Evolutionary conservation across 2,888 invertebrate genomes (phyloP).

Genomic region (Bedellia somnulentella): DNA sequence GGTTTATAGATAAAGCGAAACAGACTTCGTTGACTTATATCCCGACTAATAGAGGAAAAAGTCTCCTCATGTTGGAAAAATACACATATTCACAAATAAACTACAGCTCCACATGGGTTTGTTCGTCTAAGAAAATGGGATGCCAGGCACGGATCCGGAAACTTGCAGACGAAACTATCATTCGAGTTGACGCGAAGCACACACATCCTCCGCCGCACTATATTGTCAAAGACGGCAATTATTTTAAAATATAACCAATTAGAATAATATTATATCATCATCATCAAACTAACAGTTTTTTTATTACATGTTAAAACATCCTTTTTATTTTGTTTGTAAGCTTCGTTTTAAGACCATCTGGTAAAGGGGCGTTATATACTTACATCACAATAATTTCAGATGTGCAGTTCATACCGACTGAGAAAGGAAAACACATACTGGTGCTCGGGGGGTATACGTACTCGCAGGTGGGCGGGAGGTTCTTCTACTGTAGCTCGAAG

Average conservation of each 20-base stretch:
- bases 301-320: no score
- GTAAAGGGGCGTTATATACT: conserved; percentile 1
- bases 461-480: conserved; percentile 51
- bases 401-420: conserved; percentile 54
- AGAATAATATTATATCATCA: no score
- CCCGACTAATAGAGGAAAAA: conserved; percentile 20
- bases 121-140: conserved; percentile 20
- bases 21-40: no score
- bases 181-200: conserved; percentile 13
- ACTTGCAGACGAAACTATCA: conserved; percentile 9
- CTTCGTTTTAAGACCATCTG: conserved; percentile 2
- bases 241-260: conserved; percentile 12
- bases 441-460: conserved; percentile 49
- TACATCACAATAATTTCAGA: no score
- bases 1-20: conserved; percentile 10
- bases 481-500: conserved; percentile 53
- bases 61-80: conserved; percentile 18
- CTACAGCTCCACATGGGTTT: conserved; percentile 18
- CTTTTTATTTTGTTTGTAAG: conserved; percentile 1
- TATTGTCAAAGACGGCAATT: conserved; percentile 12
- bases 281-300: no score
- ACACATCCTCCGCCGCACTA: conserved; percentile 16
- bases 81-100: conserved; percentile 22
- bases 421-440: conserved; percentile 49
- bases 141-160: conserved; percentile 16